Evolutionary conservation across 2,888 invertebrate genomes (phyloP).

Genomic region (Hypercompe scribonia): DNA sequence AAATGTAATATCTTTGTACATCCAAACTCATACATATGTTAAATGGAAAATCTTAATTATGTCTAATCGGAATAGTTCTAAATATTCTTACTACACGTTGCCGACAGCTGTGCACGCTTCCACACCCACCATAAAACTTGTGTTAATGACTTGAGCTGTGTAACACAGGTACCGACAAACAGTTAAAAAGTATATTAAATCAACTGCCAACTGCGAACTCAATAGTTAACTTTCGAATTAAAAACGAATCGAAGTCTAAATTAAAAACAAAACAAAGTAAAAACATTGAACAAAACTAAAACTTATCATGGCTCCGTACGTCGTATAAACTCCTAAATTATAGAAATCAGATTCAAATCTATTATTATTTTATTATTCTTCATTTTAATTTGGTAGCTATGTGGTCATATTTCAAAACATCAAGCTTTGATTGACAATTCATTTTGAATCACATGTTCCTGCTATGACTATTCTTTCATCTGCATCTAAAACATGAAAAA

Average conservation of each 20-base stretch:
- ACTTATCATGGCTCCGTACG: neutral
- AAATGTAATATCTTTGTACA: neutral
- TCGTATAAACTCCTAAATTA: constrained; percentile 30
- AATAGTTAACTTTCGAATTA: neutral
- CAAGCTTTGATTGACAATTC: constrained; percentile 52
- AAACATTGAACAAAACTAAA: neutral
- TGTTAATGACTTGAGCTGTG: neutral
- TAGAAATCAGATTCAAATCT: constrained; percentile 38
- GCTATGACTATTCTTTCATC: constrained; percentile 37
- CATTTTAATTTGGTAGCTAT: constrained; percentile 50
- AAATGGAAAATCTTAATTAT: neutral
- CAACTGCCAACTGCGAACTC: neutral
- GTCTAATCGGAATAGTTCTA: neutral
- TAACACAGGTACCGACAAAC: constrained; percentile 3
- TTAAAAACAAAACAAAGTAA: neutral
- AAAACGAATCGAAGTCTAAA: neutral
- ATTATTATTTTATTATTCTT: constrained; percentile 43
- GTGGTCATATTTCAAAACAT: constrained; percentile 45
- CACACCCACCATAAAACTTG: neutral
- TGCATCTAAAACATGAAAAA: constrained; percentile 18
- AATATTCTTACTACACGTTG: neutral
- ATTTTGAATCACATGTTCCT: constrained; percentile 45
- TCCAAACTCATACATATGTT: neutral
- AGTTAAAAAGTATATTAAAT: constrained; percentile 1
- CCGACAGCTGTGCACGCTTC: neutral